Base-by-base conservation (phyloP, 2,888 invertebrate species). In the Pyrrhia umbra region DNA sequence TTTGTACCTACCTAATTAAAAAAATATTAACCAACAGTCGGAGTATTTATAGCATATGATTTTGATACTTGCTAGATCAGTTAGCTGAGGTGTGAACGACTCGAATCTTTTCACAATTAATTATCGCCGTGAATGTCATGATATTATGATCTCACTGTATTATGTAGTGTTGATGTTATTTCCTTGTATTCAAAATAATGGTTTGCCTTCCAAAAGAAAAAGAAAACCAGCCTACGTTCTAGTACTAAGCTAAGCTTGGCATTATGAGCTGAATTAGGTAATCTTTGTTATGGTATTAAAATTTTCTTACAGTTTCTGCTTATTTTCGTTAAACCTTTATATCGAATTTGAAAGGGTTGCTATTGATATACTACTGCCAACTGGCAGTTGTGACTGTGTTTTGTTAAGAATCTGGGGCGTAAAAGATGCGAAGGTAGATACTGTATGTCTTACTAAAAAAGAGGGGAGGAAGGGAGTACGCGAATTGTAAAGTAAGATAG, bases 141-240 rank as follows among this genome's bases (percentile, higher is more conserved):
- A 71, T 72, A 52, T 65, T 51, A 51, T 65, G 52, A 72, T 30
- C 6, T 49, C 18, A 13, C 20, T 8, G 10, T 1, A 30, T 43
- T 72, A 43, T 37, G 34, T 47, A 49, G 37, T 18, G 1, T 10
- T 40, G 21, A 15, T 23, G 15, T 37, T 18, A 34, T 34, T 34
- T 34, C n/a, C 34, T 34, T 3, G 13, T n/a, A 13, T 34, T 34
- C 10, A 9, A 9, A 27, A 9, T 9, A 27, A 27, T 27, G n/a
- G 27, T 27, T 27, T 27, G 10, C 9, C 13, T 34, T n/a, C 34
- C n/a, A n/a, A 34, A n/a, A n/a, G n/a, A n/a, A n/a, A n/a, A n/a
- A n/a, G n/a, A n/a, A 9, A 34, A 5, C n/a, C 34, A n/a, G 34
- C 34, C 34, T 30, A 34, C 5, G n/a, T 9, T 0, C n/a, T 10